Evolutionary conservation across 2,113 vertebrate species (phyloP).

Genomic region (Tamias sibiricus): DNA sequence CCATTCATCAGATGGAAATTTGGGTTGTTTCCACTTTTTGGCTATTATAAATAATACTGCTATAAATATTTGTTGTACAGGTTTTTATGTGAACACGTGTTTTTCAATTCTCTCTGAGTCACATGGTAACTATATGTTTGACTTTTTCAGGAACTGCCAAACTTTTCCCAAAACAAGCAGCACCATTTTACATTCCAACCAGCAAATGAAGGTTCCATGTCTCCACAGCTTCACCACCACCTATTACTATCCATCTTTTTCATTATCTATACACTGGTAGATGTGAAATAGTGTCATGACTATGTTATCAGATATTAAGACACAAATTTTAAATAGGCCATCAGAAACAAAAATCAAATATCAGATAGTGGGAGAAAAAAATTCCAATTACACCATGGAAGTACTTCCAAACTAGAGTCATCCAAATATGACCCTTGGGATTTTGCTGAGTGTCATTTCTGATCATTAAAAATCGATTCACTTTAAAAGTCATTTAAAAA

Average conservation of each 20-base stretch:
- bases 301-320: not conserved
- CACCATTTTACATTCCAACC: not conserved
- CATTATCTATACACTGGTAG: not conserved
- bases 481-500: not conserved
- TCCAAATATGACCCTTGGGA: not conserved
- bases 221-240: not conserved
- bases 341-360: not conserved
- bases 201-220: not conserved
- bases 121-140: not conserved
- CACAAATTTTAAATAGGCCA: not conserved
- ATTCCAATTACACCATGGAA: not conserved
- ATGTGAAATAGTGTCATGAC: not conserved
- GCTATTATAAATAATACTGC: not conserved
- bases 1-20: not conserved
- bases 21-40: no score
- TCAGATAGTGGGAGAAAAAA: not conserved
- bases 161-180: not conserved
- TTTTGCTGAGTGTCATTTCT: not conserved
- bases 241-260: not conserved
- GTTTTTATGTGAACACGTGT: not conserved
- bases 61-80: not conserved
- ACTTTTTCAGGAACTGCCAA: not conserved
- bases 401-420: not conserved
- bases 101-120: conserved; percentile 28
- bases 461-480: not conserved